Evolutionary conservation across 1,140 invertebrate genomes (phyloP), one percentile per base, ranked within the genome.

Genomic region (Geopemphigus sp.): DNA sequence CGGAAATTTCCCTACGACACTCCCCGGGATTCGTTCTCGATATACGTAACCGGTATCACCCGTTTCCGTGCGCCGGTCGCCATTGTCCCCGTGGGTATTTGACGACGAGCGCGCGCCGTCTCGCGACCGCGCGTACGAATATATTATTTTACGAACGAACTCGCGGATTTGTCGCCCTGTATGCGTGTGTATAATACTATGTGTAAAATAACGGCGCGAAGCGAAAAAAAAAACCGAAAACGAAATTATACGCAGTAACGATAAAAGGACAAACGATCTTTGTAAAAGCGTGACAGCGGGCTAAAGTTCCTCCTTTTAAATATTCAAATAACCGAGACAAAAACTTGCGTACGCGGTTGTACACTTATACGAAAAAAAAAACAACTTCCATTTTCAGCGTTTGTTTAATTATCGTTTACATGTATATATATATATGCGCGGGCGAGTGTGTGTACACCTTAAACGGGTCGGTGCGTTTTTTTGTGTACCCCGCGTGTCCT

Each of bases 381-480:
- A n/a, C n/a, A 70, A 70, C 24, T 19, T 74, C 22, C 11, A 45
- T 57, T 22, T 74, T 57, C 6, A 24, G 26, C 15, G n/a, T 74
- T 74, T 74, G n/a, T 74, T 74, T 74, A 74, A 74, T 24, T 50
- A 74, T 68, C 12, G 64, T 68, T 12, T 50, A 24, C 1, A 68
- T 8, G 8, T 39, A 39, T 39, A 39, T 39, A 39, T 39, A 39
- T 39, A 8, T 39, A 8, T 39, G 32, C 8, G 32, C 8, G n/a
- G n/a, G n/a, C n/a, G n/a, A n/a, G 32, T 39, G 32, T 39, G 32
- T 39, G 32, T 39, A 8, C 24, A 59, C 54, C 57, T 1, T 57
- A 59, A 59, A 53, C 47, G 66, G 66, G 47, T 70, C 66, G 4
- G 45, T 54, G 47, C 15, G 22, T 32, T 72, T 54, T 72, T 70